These are phyloP conservation scores for Argentina silus DNA, from an alignment of 2,797 vertebrate genomes.

Conservation along the genomic window DNA sequence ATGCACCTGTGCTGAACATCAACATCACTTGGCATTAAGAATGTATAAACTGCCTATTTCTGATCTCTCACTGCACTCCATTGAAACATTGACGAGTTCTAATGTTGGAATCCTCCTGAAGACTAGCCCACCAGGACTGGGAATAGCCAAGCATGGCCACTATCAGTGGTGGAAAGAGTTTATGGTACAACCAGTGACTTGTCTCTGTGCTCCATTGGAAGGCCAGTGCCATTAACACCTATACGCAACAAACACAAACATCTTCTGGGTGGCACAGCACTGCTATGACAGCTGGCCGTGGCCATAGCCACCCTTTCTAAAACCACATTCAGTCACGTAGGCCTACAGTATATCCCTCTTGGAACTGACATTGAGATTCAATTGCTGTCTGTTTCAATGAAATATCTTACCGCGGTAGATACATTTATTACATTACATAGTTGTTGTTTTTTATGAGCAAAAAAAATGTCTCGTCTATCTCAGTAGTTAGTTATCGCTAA, in stretches of 20 bases:
- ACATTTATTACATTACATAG: background rate
- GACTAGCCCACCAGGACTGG: background rate
- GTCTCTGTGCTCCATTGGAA: background rate
- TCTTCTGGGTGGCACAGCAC: background rate
- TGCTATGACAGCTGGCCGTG: background rate
- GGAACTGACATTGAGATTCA: background rate
- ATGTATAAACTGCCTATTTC: too few species aligned
- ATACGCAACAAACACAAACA: constrained; percentile 2
- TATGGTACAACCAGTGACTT: background rate
- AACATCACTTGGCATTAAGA: too few species aligned
- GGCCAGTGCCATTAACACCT: background rate
- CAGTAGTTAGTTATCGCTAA: background rate
- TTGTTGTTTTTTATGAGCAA: background rate
- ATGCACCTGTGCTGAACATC: background rate
- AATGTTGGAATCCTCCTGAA: background rate
- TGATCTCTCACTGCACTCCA: too few species aligned
- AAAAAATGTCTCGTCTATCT: background rate
- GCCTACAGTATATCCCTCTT: background rate
- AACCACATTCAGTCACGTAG: constrained; percentile 13
- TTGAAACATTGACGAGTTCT: background rate
- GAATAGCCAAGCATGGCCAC: background rate
- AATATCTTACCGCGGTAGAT: background rate
- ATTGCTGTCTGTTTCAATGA: background rate
- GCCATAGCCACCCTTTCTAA: background rate
- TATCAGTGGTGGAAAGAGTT: background rate